Evolutionary conservation across 2,113 vertebrate species (phyloP).

Genomic region (Psilopogon haemacephalus): DNA sequence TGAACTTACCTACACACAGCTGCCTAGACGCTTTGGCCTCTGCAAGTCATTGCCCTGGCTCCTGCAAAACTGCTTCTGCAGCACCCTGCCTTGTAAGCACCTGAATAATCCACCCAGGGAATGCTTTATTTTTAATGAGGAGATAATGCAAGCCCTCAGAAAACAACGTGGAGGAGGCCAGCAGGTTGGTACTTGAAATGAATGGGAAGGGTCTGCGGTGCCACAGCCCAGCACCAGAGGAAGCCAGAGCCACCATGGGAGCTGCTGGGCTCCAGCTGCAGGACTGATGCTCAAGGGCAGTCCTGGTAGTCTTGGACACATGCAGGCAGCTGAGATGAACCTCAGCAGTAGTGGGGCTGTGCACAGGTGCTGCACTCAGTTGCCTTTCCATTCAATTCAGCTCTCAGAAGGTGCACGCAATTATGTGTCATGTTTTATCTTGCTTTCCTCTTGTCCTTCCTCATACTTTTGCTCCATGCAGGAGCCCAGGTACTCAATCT

Average conservation of each 20-base stretch:
- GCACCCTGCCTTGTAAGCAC: rapidly evolving
- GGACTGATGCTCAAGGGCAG: neutral
- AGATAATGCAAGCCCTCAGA: neutral
- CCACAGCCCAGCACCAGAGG: rapidly evolving
- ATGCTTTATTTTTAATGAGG: neutral
- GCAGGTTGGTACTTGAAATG: rapidly evolving
- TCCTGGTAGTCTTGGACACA: no score
- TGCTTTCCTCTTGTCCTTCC: neutral
- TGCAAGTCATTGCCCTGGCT: neutral
- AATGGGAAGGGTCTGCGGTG: neutral
- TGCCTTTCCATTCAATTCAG: neutral
- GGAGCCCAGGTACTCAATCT: rapidly evolving
- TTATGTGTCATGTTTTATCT: neutral
- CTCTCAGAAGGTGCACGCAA: neutral
- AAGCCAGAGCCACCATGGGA: rapidly evolving
- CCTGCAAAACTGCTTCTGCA: rapidly evolving
- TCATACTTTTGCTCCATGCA: neutral
- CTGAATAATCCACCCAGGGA: neutral
- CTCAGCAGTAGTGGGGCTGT: rapidly evolving
- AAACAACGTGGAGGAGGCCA: neutral
- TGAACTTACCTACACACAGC: neutral
- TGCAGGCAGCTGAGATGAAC: neutral
- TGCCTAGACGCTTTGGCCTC: rapidly evolving
- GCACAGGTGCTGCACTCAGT: rapidly evolving
- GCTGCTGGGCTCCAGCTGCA: neutral